Conservation (phyloP, 2,797 vertebrate genomes). For the Mionectes olivaceus region DNA sequence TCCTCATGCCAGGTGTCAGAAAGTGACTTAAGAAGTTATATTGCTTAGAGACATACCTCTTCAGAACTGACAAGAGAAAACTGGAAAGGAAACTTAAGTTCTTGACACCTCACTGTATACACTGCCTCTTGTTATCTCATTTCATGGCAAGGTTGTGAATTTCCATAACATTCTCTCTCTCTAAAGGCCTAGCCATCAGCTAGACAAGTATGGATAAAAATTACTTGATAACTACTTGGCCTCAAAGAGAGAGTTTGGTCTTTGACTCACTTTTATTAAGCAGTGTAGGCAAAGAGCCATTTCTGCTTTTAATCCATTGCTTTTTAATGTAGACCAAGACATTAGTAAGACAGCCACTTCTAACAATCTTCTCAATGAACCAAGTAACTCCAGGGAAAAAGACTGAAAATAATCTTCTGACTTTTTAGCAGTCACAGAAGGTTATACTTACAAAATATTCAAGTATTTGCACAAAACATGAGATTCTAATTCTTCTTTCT, state of each 20-base stretch:
- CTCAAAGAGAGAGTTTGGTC: neutral
- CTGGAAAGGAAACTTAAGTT: neutral
- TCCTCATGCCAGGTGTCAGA: neutral
- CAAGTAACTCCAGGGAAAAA: neutral
- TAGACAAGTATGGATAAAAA: conserved; percentile 21
- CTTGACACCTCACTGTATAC: neutral
- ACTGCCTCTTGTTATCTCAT: neutral
- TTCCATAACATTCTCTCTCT: neutral
- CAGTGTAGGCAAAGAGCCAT: neutral
- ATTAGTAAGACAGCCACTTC: neutral
- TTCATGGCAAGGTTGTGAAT: neutral
- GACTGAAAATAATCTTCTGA: conserved; percentile 7
- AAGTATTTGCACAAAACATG: neutral
- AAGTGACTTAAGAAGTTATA: conserved; percentile 11
- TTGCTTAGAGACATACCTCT: neutral
- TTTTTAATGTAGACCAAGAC: conserved; percentile 11
- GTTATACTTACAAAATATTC: conserved; percentile 15
- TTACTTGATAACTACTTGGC: conserved; percentile 28
- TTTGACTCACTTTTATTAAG: conserved; percentile 36
- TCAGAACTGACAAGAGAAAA: neutral
- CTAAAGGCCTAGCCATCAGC: neutral
- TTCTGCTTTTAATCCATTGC: conserved; percentile 29
- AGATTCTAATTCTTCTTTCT: conserved; percentile 23
- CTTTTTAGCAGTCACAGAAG: conserved; percentile 10
- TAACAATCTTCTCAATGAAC: neutral